Percentiles rank a stretch among this genome's conserved stretches.
phyloP scores from a whole-genome alignment of 2,888 invertebrate species.

The Trichacis sp. region DNA sequence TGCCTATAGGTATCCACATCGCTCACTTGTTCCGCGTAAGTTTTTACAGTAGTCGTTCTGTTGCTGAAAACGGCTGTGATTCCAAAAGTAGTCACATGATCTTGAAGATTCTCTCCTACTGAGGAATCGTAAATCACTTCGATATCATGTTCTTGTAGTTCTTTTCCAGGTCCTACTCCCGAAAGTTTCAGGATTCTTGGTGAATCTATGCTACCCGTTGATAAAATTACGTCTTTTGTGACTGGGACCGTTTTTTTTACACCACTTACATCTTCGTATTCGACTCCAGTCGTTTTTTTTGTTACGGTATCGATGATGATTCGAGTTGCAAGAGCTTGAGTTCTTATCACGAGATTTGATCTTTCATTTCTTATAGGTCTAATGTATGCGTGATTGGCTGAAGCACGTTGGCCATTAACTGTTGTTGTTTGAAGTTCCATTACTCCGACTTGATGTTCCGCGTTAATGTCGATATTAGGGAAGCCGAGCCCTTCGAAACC shows the following conservation, averaged over 20 bases:
- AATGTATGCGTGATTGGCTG: too few relatives aligned
- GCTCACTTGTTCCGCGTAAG: slow-evolving; percentile 56
- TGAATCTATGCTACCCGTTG: slow-evolving; percentile 70
- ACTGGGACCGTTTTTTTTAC: slow-evolving; percentile 59
- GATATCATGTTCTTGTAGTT: slow-evolving; percentile 65
- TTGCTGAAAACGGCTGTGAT: slow-evolving; percentile 59
- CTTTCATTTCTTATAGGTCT: slow-evolving; percentile 74
- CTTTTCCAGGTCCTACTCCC: slow-evolving; percentile 70
- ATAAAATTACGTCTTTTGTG: slow-evolving; percentile 70
- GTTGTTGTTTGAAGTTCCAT: slow-evolving; percentile 74
- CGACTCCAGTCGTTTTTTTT: slow-evolving; percentile 68
- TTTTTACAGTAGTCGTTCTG: slow-evolving; percentile 50
- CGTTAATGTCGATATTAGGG: slow-evolving; percentile 73
- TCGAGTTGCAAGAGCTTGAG: slow-evolving; percentile 71
- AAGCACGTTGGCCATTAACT: slow-evolving; percentile 78
- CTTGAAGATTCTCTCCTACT: slow-evolving; percentile 72
- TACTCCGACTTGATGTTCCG: slow-evolving; percentile 73
- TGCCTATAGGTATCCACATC: slow-evolving; percentile 70
- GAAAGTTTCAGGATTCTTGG: slow-evolving; percentile 72
- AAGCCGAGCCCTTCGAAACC: slow-evolving; percentile 76
- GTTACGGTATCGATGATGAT: slow-evolving; percentile 70
- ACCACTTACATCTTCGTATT: slow-evolving; percentile 64
- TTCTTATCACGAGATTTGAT: slow-evolving; percentile 63
- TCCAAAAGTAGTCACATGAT: slow-evolving; percentile 69
- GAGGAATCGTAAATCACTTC: slow-evolving; percentile 64